phyloP scores from a whole-genome alignment of 2,113 vertebrate genomes.

The Neolamprologus fasciatus region DNA sequence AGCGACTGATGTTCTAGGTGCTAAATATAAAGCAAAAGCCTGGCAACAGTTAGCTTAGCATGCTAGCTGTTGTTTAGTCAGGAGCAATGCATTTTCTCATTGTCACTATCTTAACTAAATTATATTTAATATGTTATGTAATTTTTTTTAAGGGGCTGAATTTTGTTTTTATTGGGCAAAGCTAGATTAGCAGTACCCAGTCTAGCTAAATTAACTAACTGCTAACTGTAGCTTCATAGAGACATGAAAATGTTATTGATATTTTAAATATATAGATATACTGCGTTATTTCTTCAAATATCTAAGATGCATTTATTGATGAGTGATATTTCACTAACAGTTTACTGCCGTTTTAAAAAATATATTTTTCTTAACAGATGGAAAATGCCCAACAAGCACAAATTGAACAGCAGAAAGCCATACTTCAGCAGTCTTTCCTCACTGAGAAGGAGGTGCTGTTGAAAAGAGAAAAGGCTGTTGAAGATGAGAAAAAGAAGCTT shows the following conservation, averaged over 20 bases:
- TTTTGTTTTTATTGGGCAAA: background rate
- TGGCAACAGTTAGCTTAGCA: background rate
- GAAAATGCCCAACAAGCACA: constrained; percentile 81
- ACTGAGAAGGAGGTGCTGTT: constrained; percentile 83
- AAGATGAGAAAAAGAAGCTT: constrained; percentile 86
- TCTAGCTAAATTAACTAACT: background rate
- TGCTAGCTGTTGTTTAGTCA: background rate
- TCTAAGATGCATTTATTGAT: background rate
- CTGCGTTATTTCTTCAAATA: background rate
- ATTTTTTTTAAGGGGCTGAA: background rate
- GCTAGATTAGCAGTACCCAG: background rate
- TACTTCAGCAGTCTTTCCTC: constrained; percentile 82
- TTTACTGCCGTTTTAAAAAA: background rate
- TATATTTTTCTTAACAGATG: constrained; percentile 69
- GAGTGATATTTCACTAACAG: background rate
- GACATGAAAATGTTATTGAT: background rate
- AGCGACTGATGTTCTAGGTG: rapidly evolving
- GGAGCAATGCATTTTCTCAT: background rate
- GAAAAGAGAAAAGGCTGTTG: constrained; percentile 83
- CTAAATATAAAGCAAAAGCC: background rate
- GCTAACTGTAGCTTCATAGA: background rate
- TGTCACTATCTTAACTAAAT: background rate
- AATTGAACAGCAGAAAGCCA: constrained; percentile 81
- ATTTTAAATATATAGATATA: background rate
- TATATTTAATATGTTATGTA: background rate